Evolutionary conservation across 2,797 vertebrate genomes (phyloP).

Genomic region (Odontamblyopus rebecca): DNA sequence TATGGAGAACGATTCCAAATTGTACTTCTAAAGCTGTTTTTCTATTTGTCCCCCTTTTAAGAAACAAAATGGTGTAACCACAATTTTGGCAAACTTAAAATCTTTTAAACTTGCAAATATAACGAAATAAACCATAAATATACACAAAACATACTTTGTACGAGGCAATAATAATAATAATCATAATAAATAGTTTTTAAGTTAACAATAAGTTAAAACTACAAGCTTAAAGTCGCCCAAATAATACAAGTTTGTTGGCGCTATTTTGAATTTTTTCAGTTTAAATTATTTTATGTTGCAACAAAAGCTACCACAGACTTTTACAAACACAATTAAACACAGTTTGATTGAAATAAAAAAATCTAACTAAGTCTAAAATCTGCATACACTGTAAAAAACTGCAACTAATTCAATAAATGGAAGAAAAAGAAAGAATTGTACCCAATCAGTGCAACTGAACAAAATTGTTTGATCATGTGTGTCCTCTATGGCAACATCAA

Average conservation of each 20-base stretch:
- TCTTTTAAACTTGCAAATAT: slow-evolving; percentile 93
- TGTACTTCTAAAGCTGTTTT: slow-evolving; percentile 90
- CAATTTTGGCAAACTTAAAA: slow-evolving; percentile 91
- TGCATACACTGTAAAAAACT: slow-evolving; percentile 86
- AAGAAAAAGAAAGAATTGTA: slow-evolving; percentile 80
- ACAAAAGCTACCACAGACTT: slow-evolving; percentile 96
- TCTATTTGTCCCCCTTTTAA: slow-evolving; percentile 87
- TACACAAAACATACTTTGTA: slow-evolving; percentile 96
- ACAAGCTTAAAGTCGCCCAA: slow-evolving; percentile 97
- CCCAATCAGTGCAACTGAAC: slow-evolving; percentile 83
- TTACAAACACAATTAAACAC: slow-evolving; percentile 94
- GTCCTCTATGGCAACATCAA: slow-evolving; percentile 86
- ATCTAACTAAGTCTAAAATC: slow-evolving; percentile 89
- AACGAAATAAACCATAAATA: slow-evolving; percentile 96
- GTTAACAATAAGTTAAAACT: slow-evolving; percentile 99
- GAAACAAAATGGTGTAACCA: slow-evolving; percentile 93
- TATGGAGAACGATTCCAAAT: slow-evolving; percentile 86
- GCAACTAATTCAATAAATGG: slow-evolving; percentile 86
- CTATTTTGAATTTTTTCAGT: slow-evolving; percentile 88
- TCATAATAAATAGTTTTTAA: slow-evolving; percentile 96
- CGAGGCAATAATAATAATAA: slow-evolving; percentile 89
- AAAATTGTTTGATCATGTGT: slow-evolving; percentile 83
- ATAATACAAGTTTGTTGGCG: slow-evolving; percentile 97
- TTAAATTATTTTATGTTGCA: slow-evolving; percentile 92
- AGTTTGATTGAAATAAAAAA: slow-evolving; percentile 88